A percentile compares a stretch with the other conserved stretches of the same genome.
Evolutionary conservation across 2,113 vertebrate genomes (phyloP).

Genomic region (Phasianus colchicus): DNA sequence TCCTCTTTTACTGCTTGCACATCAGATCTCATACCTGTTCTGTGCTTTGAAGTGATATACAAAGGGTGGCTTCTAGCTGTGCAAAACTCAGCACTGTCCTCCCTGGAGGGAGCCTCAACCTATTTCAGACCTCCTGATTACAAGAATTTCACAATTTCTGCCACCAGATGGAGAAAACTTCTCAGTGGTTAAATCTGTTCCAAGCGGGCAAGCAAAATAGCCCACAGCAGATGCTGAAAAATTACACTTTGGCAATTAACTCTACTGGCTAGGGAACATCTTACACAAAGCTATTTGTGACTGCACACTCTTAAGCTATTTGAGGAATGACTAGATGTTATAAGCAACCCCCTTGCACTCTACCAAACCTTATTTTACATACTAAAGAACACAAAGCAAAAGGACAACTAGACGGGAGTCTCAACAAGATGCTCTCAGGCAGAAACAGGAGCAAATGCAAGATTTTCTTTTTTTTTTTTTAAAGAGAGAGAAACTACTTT

Average conservation of each 20-base stretch:
- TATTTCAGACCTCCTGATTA: not conserved
- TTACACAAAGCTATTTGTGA: not conserved
- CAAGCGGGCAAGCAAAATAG: not conserved
- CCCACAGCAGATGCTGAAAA: constrained; percentile 9
- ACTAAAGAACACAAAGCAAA: not conserved
- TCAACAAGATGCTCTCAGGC: not conserved
- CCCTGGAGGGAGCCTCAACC: not conserved
- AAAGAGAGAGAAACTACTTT: not conserved
- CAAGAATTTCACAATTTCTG: not conserved
- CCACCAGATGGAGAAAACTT: not conserved
- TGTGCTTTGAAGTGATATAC: not conserved
- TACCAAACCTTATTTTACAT: not conserved
- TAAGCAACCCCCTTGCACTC: not conserved
- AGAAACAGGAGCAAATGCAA: not conserved
- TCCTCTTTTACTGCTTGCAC: not conserved
- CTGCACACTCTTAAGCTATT: not conserved
- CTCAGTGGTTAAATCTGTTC: not conserved
- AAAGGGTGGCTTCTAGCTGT: not conserved
- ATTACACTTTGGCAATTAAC: constrained; percentile 19
- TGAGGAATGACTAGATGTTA: not conserved
- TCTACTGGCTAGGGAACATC: not conserved
- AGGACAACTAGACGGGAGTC: not conserved
- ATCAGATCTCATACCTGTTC: not conserved
- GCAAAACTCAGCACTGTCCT: not conserved
- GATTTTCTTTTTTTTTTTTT: too few species aligned